Evolutionary conservation across 2,113 vertebrate genomes (phyloP), one percentile per base, ranked within the genome.

Genomic region (Antennarius striatus): DNA sequence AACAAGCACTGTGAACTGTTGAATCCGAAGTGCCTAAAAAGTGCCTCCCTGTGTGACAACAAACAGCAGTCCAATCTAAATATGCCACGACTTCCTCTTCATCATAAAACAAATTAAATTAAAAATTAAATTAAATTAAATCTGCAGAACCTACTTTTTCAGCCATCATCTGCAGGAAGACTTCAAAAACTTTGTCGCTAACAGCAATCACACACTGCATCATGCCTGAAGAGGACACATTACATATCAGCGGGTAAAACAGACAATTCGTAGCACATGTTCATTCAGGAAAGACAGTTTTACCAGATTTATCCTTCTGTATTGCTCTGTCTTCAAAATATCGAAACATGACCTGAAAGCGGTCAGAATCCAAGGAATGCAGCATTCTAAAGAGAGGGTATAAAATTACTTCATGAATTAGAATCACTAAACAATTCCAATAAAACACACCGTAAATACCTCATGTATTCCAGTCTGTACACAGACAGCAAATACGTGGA

Each of bases 311-410:
- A 85, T 99, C 98, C 79, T 99, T 99, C 68, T 99, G 98, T 87
- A 99, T 99, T 29, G 98, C 97, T 90, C 98, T 93, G 89, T 99
- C 98, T 75, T 99, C 96, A 86, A 98, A 98, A 84, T 99, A 99
- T 68, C 94, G 95, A 80, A 99, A 99, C 98, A 99, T 99, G 65
- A 99, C 96, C 84, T 99, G 97, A 80, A 99, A 99, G 14, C 96
- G 96, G 58, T 98, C 98, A 2, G 96, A 96, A 80, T 98, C 98
- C 52, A 94, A 91, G 40, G 96, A 93, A 32, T 92, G 93, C 53
- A 97, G 89, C 65, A 99, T 96, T 90, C 98, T 99, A 56, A 3
- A 10, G 5, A 29, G 16, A 30, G 15, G 42, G 32, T 6, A 57
- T 8, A 9, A 14, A 3, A 36, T 6, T 17, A 51, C 15, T n/a